Percentiles rank a stretch among this genome's conserved stretches.
phyloP scores from a whole-genome alignment of 2,888 invertebrate species.

The Nebria brevicollis region DNA sequence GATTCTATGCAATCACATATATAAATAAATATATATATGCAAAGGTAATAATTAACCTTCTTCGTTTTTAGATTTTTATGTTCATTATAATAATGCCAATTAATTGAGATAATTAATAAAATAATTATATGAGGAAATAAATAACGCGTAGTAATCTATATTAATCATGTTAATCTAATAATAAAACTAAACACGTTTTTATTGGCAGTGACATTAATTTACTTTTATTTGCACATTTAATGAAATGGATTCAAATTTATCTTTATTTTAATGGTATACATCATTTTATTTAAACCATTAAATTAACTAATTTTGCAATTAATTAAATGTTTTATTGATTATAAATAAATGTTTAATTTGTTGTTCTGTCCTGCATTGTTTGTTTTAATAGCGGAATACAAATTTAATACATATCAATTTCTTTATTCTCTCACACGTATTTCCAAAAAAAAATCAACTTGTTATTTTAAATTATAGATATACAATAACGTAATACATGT shows the following conservation, averaged over 20 bases:
- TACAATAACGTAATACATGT: too few species aligned
- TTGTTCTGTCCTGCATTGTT: too few species aligned
- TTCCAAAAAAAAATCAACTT: too few species aligned
- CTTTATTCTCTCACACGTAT: too few species aligned
- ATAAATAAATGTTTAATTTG: not conserved
- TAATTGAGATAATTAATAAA: conserved; percentile 3
- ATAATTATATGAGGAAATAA: not conserved
- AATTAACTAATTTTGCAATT: not conserved
- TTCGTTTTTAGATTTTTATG: conserved; percentile 20
- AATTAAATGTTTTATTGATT: not conserved
- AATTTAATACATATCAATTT: too few species aligned
- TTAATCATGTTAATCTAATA: conserved; percentile 8
- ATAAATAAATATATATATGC: conserved; percentile 23
- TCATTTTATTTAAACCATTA: too few species aligned
- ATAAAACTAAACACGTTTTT: not conserved
- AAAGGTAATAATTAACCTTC: conserved; percentile 30
- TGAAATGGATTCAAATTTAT: too few species aligned
- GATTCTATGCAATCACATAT: conserved; percentile 15
- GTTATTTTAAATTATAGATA: too few species aligned
- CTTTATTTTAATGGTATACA: too few species aligned
- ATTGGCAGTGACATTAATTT: not conserved
- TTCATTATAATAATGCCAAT: conserved; percentile 26
- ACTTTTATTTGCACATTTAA: too few species aligned
- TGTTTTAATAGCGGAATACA: too few species aligned
- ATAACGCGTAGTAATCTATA: conserved; percentile 16